Evolutionary conservation across 1,140 invertebrate species (phyloP), one percentile per base, ranked within the genome.

Genomic region (Sycophila sp.): DNA sequence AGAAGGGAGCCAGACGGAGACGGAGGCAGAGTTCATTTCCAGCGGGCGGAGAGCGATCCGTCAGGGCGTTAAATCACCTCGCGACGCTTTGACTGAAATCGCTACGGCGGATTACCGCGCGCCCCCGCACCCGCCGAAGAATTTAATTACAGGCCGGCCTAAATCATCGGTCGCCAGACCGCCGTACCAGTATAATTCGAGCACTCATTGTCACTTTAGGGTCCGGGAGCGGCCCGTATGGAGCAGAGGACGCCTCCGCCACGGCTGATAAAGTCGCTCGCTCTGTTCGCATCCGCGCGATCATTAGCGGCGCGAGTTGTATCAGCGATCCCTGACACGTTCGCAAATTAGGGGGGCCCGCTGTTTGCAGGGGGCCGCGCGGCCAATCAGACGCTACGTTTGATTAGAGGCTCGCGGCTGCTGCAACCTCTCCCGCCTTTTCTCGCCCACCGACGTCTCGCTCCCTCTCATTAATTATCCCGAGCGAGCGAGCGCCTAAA

Each of bases 361-460:
- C n/a, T 80, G 78, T 80, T 80, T 80, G 75, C 66, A 17, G 49
- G 51, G 19, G 38, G 71, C 60, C 53, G 64, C 30, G 66, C 67
- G 66, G 72, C 73, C 73, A 81, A 80, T 81, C 76, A 78, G 75
- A 76, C 79, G 73, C 62, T 76, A 77, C 74, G 76, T 79, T 75
- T 83, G 79, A 83, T 82, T 82, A 81, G 76, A 83, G 77, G 78
- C 68, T 71, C 74, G 69, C 47, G 38, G 65, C 73, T 76, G 71
- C n/a, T n/a, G n/a, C n/a, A n/a, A n/a, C n/a, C 32, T 70, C 45
- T 53, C 55, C 22, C 40, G 56, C 55, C 19, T 24, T 34, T 32
- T 62, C 55, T 22, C 34, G 2, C n/a, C 13, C 2, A 7, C 28
- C 7, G 15, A 4, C 42, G 8, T n/a, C 22, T 15, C n/a, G 34